These are phyloP conservation scores for Thamnophis sirtalis DNA, from an alignment of 2,113 vertebrate species.

Conservation along the genomic window DNA sequence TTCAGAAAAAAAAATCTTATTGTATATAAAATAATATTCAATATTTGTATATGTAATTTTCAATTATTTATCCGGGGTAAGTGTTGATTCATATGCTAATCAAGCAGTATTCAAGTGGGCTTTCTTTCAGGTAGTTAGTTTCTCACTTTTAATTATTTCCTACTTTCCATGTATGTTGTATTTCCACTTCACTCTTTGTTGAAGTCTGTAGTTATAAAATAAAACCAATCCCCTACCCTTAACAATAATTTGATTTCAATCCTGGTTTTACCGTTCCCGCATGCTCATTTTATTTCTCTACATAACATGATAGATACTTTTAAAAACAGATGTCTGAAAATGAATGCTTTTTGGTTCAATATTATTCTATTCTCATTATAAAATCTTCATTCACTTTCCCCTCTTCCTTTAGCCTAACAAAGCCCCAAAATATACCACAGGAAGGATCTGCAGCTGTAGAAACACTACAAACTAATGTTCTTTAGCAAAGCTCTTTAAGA, in stretches of 20 bases:
- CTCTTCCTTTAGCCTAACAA: background rate
- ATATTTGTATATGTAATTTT: background rate
- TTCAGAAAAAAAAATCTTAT: background rate
- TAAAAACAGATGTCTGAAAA: constrained; percentile 20
- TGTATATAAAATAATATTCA: background rate
- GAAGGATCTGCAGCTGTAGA: constrained; percentile 15
- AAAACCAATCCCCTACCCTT: constrained; percentile 1
- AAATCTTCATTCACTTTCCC: constrained; percentile 1
- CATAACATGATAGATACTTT: background rate
- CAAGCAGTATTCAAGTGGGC: background rate
- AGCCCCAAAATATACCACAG: constrained; percentile 14
- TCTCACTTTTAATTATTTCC: background rate
- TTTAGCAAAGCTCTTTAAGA: constrained; percentile 3
- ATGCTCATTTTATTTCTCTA: background rate
- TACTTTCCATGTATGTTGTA: background rate
- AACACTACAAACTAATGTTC: background rate
- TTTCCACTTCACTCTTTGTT: constrained; percentile 11
- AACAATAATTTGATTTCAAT: constrained; percentile 35
- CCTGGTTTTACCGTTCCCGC: constrained; percentile 22
- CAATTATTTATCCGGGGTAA: constrained; percentile 23
- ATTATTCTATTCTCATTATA: background rate
- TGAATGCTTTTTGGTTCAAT: constrained; percentile 21
- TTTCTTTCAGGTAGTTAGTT: constrained; percentile 19
- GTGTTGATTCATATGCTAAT: background rate
- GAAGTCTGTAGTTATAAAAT: background rate